These are phyloP conservation scores for Mormoops blainvillei DNA, from an alignment of 2,113 vertebrate genomes.

Conservation along the genomic window DNA sequence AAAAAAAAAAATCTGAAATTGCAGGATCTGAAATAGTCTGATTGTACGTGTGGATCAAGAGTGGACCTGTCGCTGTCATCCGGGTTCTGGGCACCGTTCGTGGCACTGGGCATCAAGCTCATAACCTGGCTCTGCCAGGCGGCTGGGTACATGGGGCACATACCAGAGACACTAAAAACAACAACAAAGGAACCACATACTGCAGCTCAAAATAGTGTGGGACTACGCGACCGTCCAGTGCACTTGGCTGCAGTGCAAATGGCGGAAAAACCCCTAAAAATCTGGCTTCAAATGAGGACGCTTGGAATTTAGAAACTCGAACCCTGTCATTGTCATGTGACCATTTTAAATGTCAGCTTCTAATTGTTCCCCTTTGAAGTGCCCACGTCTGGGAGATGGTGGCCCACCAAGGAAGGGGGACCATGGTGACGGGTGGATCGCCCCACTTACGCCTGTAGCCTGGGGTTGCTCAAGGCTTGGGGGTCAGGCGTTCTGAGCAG, in stretches of 20 bases:
- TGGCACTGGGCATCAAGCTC: background rate
- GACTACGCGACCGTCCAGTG: background rate
- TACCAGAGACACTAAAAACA: background rate
- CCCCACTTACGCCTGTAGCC: accelerated
- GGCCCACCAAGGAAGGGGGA: background rate
- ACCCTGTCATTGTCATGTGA: background rate
- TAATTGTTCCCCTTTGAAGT: background rate
- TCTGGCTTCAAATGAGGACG: background rate
- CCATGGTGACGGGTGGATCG: background rate
- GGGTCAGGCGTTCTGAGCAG: background rate
- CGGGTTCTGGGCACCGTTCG: background rate
- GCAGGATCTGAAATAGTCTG: background rate
- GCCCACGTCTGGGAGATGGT: background rate
- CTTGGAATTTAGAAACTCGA: conserved; percentile 50
- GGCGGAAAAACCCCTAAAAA: background rate
- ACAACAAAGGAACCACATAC: background rate
- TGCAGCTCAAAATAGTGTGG: background rate
- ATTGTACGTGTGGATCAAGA: background rate
- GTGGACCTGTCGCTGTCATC: background rate
- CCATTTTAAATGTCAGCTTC: background rate
- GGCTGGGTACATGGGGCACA: background rate
- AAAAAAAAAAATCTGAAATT: background rate
- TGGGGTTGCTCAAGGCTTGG: background rate
- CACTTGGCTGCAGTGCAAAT: background rate
- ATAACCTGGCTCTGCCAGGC: background rate